A percentile compares a stretch with the other conserved stretches of the same genome.
These are phyloP conservation scores for Acrocera orbiculus DNA, from an alignment of 2,888 invertebrate genomes.

Conservation along the genomic window DNA sequence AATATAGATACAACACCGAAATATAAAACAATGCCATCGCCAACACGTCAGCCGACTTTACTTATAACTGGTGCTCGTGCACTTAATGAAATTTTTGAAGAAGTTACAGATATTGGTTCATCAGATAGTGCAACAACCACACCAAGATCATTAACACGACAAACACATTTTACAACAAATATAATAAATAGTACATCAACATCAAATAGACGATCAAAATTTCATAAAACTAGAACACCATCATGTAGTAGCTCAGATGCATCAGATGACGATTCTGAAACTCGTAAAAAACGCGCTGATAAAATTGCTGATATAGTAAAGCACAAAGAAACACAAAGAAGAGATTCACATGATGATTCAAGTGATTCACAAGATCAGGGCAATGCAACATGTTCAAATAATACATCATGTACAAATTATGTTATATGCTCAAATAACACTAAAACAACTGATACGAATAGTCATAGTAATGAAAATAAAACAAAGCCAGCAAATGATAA, in stretches of 20 bases:
- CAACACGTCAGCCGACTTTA: conserved; percentile 29
- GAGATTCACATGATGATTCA: conserved; percentile 72
- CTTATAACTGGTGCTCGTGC: conserved; percentile 25
- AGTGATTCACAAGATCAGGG: conserved; percentile 52
- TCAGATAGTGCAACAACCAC: conserved; percentile 15
- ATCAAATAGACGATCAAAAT: conserved; percentile 43
- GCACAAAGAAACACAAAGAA: conserved; percentile 42
- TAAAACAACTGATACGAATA: too few relatives aligned
- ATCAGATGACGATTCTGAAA: conserved; percentile 72
- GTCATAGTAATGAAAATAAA: conserved; percentile 1
- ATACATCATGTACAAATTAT: conserved; percentile 5
- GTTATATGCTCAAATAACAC: conserved; percentile 3
- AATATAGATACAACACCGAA: conserved; percentile 28
- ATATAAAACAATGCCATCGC: conserved; percentile 42
- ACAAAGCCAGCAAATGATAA: conserved; percentile 11
- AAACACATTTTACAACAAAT: conserved; percentile 13
- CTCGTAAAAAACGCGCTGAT: conserved; percentile 62
- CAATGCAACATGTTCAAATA: conserved; percentile 26
- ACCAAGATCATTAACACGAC: conserved; percentile 19
- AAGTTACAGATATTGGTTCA: conserved; percentile 32
- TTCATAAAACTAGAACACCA: conserved; percentile 58
- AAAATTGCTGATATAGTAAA: conserved; percentile 44
- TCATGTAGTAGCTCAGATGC: conserved; percentile 91
- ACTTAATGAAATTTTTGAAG: conserved; percentile 52
- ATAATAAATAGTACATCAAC: conserved; percentile 10